Evolutionary conservation across 2,113 vertebrate genomes (phyloP), one percentile per base, ranked within the genome.

Genomic region (Cichladusa arquata): DNA sequence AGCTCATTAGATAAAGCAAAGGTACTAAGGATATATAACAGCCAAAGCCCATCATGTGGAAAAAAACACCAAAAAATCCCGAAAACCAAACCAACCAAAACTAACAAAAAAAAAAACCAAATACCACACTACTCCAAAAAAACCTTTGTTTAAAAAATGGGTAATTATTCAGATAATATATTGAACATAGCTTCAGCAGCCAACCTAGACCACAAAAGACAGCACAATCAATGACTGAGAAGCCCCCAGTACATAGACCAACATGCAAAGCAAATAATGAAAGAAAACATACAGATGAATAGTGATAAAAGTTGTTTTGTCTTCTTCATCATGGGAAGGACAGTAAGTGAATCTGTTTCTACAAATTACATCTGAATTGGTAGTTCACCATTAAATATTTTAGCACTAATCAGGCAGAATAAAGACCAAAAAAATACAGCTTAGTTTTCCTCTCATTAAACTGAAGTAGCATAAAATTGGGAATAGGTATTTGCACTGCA

Each of bases 391-490:
- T 64, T 64, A 76, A 82, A n/a, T 44, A 80, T 42, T 65, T 82
- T 38, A 61, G 62, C 36, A 91, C 48, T 12, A 89, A 69, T 61
- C 54, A 77, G 66, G 33, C 15, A 88, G 23, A 80, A 16, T 51
- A 57, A 78, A 84, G 23, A 66, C 19, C 4, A 5, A 78, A 81
- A 34, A 93, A 78, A 78, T 25, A 86, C 11, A 3, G 0, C 33
- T 62, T 80, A 33, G 13, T 9, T 81, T 89, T 86, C 74, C 16
- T 65, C 64, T 77, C 67, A 72, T 60, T 90, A 69, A 88, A 53
- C 14, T 58, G 13, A 86, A 92, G 14, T 19, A 65, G 40, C 24
- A 66, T 18, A 81, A 86, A 81, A 87, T 7, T 72, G 14, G 28
- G 53, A 85, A 81, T 8, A 60, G 25, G 9, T 34, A 58, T 88